Evolutionary conservation across 2,888 invertebrate species (phyloP), one percentile per base, ranked within the genome.

Genomic region (Calameuta filiformis): DNA sequence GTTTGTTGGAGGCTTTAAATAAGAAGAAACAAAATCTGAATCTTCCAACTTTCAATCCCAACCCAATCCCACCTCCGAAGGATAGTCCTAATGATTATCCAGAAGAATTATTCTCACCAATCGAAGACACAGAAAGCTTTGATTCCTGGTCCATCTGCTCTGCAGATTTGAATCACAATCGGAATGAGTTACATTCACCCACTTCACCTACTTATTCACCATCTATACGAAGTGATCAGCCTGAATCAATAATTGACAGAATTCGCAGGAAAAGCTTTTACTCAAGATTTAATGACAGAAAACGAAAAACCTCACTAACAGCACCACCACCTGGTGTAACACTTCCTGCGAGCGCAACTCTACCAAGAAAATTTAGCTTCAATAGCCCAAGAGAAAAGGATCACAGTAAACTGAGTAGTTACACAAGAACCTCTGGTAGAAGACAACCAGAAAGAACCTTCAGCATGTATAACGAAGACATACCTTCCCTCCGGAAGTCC

Each of bases 241-340:
- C 86, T 81, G 96, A 96, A 88, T 97, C 96, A 79, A 95, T 98
- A 71, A 95, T 95, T 76, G 98, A 98, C 88, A 94, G 98, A 86
- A 98, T 98, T 86, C 94, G 96, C 84, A 94, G 98, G 56, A 97
- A 97, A 90, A 97, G 97, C 90, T 98, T 97, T 92, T 98, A 97
- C 89, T 95, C 96, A 23, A 93, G 97, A 84, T 98, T 98, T 90
- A 97, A 98, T 89, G 97, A 97, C 88, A 95, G 96, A 89, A 96
- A 96, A 86, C 93, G 96, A 82, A 95, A 95, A 87, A 95, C 95
- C 86, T 95, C 93, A 85, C 92, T 95, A 83, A 94, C 95, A 12
- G 94, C 94, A 31, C 94, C 95, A 15, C 84, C 90, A 12, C 85
- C 90, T 1, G 87, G 89, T 12, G 76, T 88, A 12, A 83, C 78